A percentile compares a stretch with the other conserved stretches of the same genome.
Conservation (phyloP, 2,113 vertebrate species). For the Barnardius zonarius region DNA sequence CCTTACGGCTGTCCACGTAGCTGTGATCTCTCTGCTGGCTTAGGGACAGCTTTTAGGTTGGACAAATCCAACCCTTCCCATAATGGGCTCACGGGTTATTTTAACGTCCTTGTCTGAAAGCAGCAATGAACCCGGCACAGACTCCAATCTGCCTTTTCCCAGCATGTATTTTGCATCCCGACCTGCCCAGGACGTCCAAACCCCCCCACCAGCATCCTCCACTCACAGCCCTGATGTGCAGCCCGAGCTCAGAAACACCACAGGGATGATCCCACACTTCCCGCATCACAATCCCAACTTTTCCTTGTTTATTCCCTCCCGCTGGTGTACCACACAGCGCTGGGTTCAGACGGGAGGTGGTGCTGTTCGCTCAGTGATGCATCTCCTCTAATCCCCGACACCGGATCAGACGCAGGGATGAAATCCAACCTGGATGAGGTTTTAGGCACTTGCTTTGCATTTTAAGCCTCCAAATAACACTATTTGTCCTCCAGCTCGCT, state of each 20-base stretch:
- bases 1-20: accelerated
- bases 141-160: background rate
- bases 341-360: slow-evolving; percentile 4
- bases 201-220: accelerated
- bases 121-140: accelerated
- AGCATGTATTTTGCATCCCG: background rate
- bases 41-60: background rate
- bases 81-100: accelerated
- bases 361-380: background rate
- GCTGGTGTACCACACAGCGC: accelerated
- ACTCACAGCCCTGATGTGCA: accelerated
- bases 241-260: accelerated
- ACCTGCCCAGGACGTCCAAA: accelerated
- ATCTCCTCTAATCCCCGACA: accelerated
- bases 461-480: accelerated
- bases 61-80: background rate
- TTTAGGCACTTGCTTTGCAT: accelerated
- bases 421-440: accelerated
- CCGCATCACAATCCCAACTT: background rate
- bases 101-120: accelerated
- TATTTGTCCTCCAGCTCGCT: background rate
- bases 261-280: accelerated
- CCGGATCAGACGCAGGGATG: accelerated
- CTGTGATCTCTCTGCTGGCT: accelerated
- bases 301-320: background rate